phyloP scores from a whole-genome alignment of 2,888 invertebrate genomes.

The Phymatocera aterrima region DNA sequence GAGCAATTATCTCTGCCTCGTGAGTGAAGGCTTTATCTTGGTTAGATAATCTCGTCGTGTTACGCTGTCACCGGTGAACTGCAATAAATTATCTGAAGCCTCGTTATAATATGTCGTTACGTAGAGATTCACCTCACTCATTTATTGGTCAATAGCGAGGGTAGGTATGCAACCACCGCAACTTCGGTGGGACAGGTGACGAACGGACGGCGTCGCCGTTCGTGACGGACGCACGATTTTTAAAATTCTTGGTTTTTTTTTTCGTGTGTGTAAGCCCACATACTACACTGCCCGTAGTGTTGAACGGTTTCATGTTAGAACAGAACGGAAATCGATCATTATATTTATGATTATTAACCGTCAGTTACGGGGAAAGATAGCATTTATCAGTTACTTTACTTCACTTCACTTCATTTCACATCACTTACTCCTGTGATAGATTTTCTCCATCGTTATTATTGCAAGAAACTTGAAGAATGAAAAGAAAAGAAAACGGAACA shows the following conservation, averaged over 20 bases:
- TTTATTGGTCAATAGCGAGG: not conserved
- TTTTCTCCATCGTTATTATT: not conserved
- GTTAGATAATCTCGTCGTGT: not conserved
- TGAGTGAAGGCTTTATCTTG: conserved; percentile 31
- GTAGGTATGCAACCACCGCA: not conserved
- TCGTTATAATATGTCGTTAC: not conserved
- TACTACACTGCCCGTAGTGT: not conserved
- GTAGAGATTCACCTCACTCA: not conserved
- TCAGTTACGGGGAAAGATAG: not conserved
- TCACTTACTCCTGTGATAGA: not conserved
- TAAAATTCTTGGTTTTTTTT: not conserved
- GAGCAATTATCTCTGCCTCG: conserved; percentile 64
- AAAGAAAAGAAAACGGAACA: no score
- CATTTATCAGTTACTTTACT: not conserved
- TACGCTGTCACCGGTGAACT: conserved; percentile 18
- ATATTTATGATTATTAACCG: not conserved
- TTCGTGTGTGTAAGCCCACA: not conserved
- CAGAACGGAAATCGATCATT: conserved; percentile 23
- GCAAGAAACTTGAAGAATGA: no score
- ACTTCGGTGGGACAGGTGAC: not conserved
- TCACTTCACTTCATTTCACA: not conserved
- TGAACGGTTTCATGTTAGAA: not conserved
- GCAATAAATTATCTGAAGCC: conserved; percentile 32
- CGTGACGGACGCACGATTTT: not conserved
- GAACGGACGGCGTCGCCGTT: conserved; percentile 22